Conservation (phyloP, 2,113 vertebrate species). For the Melanerpes formicivorus region DNA sequence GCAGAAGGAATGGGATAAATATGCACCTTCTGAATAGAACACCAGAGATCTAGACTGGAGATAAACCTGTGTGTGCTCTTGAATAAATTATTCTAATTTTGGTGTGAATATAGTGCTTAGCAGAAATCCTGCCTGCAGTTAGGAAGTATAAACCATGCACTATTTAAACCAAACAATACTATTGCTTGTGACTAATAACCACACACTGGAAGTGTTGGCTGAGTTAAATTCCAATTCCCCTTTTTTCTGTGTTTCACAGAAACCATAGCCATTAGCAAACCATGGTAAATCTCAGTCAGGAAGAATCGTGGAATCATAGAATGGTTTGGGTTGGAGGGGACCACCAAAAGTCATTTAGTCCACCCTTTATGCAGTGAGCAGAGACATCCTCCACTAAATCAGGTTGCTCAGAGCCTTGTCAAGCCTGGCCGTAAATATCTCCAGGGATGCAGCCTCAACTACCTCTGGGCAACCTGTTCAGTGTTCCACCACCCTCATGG, state of each 20-base stretch:
- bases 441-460: no score
- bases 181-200: not conserved
- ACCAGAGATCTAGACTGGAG: not conserved
- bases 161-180: not conserved
- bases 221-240: not conserved
- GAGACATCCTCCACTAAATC: no score
- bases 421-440: no score
- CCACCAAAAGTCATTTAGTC: no score
- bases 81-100: not conserved
- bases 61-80: not conserved
- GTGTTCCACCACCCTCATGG: no score
- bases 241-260: not conserved
- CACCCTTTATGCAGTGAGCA: no score
- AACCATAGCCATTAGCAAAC: not conserved
- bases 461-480: no score
- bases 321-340: no score
- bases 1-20: not conserved
- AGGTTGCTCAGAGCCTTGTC: no score
- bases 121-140: not conserved
- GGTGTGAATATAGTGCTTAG: not conserved
- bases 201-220: not conserved
- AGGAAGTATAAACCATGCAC: not conserved
- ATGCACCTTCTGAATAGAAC: not conserved
- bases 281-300: rapidly evolving
- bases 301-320: not conserved